Evolutionary conservation across 64 coral and sea anemone genomes (phyloP), one percentile per base, ranked within the genome.

Genomic region (Dendronephthya gigantea): DNA sequence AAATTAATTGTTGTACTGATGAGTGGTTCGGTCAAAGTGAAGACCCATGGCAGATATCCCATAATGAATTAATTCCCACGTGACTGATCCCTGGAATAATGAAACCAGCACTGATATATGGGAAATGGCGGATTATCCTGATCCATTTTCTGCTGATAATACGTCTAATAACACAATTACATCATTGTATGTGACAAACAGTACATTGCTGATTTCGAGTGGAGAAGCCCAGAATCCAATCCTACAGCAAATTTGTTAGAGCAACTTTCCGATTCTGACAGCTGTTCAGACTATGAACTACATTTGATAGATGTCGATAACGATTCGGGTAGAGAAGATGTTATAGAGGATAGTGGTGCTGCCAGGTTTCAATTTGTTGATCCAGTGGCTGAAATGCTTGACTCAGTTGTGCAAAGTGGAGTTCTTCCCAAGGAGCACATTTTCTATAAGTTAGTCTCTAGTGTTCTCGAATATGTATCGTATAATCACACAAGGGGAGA

Each of bases 21-120:
- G 88, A 90, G 65, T 90, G 82, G 88, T 90, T 90, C 59, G 72
- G 22, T 45, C 82, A 41, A 84, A 74, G 17, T 84, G 82, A 90
- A 90, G 88, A 85, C 88, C 88, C 88, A 85, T 90, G 88, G 88
- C 82, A 90, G 29, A 84, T 81, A 72, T 84, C 83, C 52, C 68
- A 51, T 35, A 9, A 50, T 31, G 87, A 88, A 88, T 36, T 52
- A 23, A 32, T 65, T 41, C 82, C 84, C 88, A 68, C 39, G 74
- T 85, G 88, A 84, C 52, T 85, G 83, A 90, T 90, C 83, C 31
- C 62, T 90, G 88, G 88, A 83, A 39, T 83, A 85, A 47, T 90
- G n/a, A 52, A 85, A 85, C 41, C 11, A 83, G 85, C 85, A 87
- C 32, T 31, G 65, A 87, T 87, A 48, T 75, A 75, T 87, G 85